A percentile compares a stretch with the other conserved stretches of the same genome.
Evolutionary conservation across 2,888 invertebrate genomes (phyloP).

Genomic region (Aricia artaxerxes): DNA sequence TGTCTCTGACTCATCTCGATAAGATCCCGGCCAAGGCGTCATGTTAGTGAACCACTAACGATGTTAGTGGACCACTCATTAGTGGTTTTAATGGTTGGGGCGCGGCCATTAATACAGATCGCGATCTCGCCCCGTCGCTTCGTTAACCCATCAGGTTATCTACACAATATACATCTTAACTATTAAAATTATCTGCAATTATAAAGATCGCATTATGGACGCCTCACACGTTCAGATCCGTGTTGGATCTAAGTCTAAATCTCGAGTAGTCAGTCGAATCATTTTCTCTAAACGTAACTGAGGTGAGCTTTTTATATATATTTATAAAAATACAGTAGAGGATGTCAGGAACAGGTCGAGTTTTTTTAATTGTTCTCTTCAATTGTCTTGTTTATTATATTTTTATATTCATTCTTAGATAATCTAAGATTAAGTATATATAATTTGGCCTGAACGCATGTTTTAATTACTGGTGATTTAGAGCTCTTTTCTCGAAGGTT

Average conservation of each 20-base stretch:
- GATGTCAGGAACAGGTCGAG: too few species aligned
- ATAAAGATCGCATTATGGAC: background rate
- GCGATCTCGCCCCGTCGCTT: constrained; percentile 36
- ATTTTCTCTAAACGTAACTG: background rate
- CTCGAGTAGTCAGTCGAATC: background rate
- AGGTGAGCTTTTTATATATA: background rate
- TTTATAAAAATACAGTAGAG: background rate
- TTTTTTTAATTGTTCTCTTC: too few species aligned
- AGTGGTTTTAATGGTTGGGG: constrained; percentile 17
- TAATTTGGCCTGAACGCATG: too few species aligned
- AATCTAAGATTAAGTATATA: too few species aligned
- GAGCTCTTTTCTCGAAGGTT: too few species aligned
- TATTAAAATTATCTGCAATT: constrained; percentile 31
- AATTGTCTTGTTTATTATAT: too few species aligned
- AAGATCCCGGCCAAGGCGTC: background rate
- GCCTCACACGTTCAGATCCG: background rate
- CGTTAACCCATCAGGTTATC: constrained; percentile 43
- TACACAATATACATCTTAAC: constrained; percentile 42
- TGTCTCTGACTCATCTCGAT: too few species aligned
- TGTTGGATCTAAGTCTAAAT: background rate
- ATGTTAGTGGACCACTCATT: constrained; percentile 22
- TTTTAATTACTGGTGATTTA: too few species aligned
- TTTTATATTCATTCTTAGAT: too few species aligned
- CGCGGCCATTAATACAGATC: constrained; percentile 23
- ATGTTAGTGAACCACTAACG: constrained; percentile 14